Base-by-base conservation (phyloP, 1,140 invertebrate genomes). In the Diachasmimorpha longicaudata region DNA sequence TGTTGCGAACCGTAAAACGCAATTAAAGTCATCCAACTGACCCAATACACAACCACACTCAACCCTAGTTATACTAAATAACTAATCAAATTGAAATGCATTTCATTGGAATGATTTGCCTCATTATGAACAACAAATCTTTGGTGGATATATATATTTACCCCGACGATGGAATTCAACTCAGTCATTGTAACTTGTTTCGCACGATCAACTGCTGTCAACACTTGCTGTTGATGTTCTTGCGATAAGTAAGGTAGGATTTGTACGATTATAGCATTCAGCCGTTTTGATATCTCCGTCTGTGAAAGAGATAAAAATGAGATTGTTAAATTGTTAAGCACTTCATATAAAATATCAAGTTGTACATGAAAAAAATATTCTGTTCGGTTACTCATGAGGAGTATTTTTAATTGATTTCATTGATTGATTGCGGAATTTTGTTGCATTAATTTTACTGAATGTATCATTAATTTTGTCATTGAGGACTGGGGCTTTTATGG, bases 161-260 rank as follows among this genome's bases (percentile, higher is more conserved):
- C 95, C 91, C 94, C 94, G 80, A 96, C 95, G 80, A 96, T 95
- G 74, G 94, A 92, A 88, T 97, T 97, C 73, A 98, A 90, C 90
- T 98, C 96, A 23, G 95, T 93, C 95, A 98, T 97, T 77, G 96
- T 97, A 77, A 99, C 95, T 90, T 98, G 96, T 88, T 98, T 98
- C 23, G 97, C 97, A 87, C 97, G 90, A 79, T 99, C 97, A 6
- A 98, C 94, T 0, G 97, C 96, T 58, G 94, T 93, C 0, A 96
- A 95, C 4, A 98, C 96, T 89, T 97, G 96, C 85, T 97, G 96
- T 85, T 98, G 97, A 85, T 98, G 97, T 88, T 98, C 97, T 90
- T 96, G 96, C 19, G 96, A 94, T 52, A 98, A 90, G 86, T 96
- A 97, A 52, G 97, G 96, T 84, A 98, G 90, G 73, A 98, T 93